A percentile compares a stretch with the other conserved stretches of the same genome.
These are phyloP conservation scores for Drosophila mimetica DNA, from an alignment of 2,888 invertebrate species.

Conservation along the genomic window DNA sequence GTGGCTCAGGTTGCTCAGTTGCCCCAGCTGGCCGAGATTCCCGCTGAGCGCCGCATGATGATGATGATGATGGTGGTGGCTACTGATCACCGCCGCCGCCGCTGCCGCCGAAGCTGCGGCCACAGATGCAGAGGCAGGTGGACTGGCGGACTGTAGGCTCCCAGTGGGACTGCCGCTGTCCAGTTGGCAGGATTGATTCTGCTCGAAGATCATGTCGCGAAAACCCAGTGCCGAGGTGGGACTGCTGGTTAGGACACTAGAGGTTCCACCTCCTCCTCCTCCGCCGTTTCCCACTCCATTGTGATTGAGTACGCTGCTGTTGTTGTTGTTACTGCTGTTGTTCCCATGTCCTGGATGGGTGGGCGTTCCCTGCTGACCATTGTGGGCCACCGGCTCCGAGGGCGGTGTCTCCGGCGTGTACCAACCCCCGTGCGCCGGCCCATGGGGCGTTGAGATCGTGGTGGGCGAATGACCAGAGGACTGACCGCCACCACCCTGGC, in stretches of 20 bases:
- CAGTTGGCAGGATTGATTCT: slow-evolving; percentile 84
- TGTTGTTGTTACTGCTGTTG: slow-evolving; percentile 55
- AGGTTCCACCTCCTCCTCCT: slow-evolving; percentile 43
- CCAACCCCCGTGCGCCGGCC: slow-evolving; percentile 84
- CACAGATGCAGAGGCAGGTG: slow-evolving; percentile 78
- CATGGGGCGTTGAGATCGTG: slow-evolving; percentile 81
- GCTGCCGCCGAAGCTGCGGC: slow-evolving; percentile 75
- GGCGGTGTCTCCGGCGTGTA: slow-evolving; percentile 85
- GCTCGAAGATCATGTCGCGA: slow-evolving; percentile 84
- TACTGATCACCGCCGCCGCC: slow-evolving; percentile 80
- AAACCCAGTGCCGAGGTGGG: slow-evolving; percentile 80
- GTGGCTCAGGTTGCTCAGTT: slow-evolving; percentile 83
- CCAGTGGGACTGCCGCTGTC: slow-evolving; percentile 84
- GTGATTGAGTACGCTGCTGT: slow-evolving; percentile 39
- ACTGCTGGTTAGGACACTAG: slow-evolving; percentile 70
- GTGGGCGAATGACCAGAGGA: slow-evolving; percentile 81
- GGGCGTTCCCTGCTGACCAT: slow-evolving; percentile 55
- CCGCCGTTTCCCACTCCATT: slow-evolving; percentile 54
- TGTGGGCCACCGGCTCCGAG: slow-evolving; percentile 79
- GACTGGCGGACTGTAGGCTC: slow-evolving; percentile 84
- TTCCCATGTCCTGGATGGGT: slow-evolving; percentile 61
- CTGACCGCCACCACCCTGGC: slow-evolving; percentile 69
- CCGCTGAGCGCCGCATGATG: slow-evolving; percentile 82
- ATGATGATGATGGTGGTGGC: slow-evolving; percentile 82
- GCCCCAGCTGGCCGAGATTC: slow-evolving; percentile 83